Evolutionary conservation across 2,797 vertebrate species (phyloP).

Genomic region (Merluccius polli): DNA sequence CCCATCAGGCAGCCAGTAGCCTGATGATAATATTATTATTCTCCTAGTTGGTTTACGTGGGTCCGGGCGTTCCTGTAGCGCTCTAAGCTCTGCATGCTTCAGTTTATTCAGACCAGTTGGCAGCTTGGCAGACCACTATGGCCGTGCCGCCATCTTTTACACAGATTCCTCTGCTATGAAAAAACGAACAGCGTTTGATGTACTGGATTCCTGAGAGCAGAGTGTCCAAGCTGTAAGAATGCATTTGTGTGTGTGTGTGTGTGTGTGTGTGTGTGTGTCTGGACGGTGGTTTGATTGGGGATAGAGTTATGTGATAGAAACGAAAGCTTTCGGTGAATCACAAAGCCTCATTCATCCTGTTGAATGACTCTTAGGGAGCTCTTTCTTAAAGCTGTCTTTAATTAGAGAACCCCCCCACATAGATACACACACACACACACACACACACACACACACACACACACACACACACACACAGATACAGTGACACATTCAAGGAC

Average conservation of each 20-base stretch:
- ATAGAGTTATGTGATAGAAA: constrained; percentile 62
- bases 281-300: constrained; percentile 26
- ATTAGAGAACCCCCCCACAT: constrained; percentile 50
- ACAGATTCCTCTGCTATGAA: constrained; percentile 30
- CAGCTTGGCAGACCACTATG: constrained; percentile 1
- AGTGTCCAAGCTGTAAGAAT: constrained; percentile 19
- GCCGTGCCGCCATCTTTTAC: constrained; percentile 29
- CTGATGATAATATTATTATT: neutral
- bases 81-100: neutral
- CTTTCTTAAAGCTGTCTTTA: constrained; percentile 66
- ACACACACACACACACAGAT: constrained; percentile 1
- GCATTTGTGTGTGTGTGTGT: constrained; percentile 9
- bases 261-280: constrained; percentile 9
- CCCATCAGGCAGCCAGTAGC: neutral
- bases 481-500: neutral
- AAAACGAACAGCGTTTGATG: constrained; percentile 40
- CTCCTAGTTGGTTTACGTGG: constrained; percentile 14
- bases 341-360: constrained; percentile 69
- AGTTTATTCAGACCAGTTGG: constrained; percentile 15
- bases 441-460: constrained; percentile 1
- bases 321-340: constrained; percentile 65
- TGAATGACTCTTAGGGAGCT: constrained; percentile 59
- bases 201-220: constrained; percentile 48
- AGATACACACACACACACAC: constrained; percentile 6
- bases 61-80: neutral